Percentiles rank a stretch among this genome's conserved stretches.
Evolutionary conservation across 2,888 invertebrate genomes (phyloP).

Genomic region (Adelognathus sp.): DNA sequence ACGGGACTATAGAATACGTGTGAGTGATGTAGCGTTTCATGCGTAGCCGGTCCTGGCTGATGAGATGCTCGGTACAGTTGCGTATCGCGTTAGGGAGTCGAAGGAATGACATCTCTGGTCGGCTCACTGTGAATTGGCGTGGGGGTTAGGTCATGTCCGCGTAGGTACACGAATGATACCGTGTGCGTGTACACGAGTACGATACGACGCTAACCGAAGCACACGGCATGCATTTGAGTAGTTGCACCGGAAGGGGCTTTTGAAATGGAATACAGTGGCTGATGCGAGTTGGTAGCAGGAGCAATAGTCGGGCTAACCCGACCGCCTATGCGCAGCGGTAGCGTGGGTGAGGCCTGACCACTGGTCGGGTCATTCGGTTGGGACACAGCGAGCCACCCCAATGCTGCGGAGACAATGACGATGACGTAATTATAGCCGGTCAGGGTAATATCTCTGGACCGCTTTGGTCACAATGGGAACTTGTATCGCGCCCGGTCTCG

Average conservation of each 20-base stretch:
- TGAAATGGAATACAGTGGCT: constrained; percentile 4
- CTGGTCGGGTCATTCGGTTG: constrained; percentile 38
- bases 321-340: constrained; percentile 1
- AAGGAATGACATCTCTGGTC: not conserved
- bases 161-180: constrained; percentile 24
- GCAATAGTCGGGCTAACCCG: constrained; percentile 30
- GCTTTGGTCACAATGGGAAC: constrained; percentile 69
- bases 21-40: constrained; percentile 20
- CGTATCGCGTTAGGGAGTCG: not conserved
- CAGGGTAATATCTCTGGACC: constrained; percentile 75
- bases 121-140: not conserved
- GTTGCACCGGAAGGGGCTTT: constrained; percentile 10
- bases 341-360: constrained; percentile 32
- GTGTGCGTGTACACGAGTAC: constrained; percentile 11
- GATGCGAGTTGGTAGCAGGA: constrained; percentile 37
- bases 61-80: constrained; percentile 30
- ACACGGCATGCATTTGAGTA: constrained; percentile 51
- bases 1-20: not conserved
- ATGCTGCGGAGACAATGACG: constrained; percentile 74
- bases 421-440: constrained; percentile 77
- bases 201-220: constrained; percentile 50
- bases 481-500: constrained; percentile 38
- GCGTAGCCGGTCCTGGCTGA: constrained; percentile 31
- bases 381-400: constrained; percentile 45
- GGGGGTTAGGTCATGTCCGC: constrained; percentile 43